Base-by-base conservation (phyloP, 2,113 vertebrate genomes). In the Steatornis caripensis region DNA sequence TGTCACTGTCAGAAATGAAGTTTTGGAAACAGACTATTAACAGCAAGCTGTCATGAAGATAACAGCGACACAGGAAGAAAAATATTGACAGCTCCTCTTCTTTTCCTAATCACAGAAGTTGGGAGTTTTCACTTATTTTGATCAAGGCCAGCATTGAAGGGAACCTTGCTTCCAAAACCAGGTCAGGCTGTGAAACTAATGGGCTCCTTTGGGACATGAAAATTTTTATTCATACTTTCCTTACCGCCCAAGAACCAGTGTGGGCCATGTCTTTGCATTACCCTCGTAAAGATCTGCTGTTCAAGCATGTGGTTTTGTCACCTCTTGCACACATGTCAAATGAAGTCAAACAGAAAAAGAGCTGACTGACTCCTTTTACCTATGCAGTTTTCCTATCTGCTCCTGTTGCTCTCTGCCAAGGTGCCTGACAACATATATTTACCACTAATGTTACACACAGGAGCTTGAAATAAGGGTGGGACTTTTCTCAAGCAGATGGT, bases 121-220 rank as follows among this genome's bases (percentile, higher is more conserved):
- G 65, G 83, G 83, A 89, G 57, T 91, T 97, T 84, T 92, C 77
- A 72, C 43, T 78, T 90, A 64, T 53, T 97, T 79, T 89, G 86
- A 97, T 97, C 48, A 96, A 96, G 86, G 80, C 88, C 70, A 93
- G 76, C 37, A 84, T 20, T 3, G 26, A 87, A 92, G 69, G 32
- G 14, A 93, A 90, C n/a, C 36, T 51, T 78, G 72, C 77, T 82
- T 92, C 89, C 86, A 87, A 95, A 93, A 96, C 11, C 95, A 96
- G 89, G 94, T 91, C 92, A 96, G 79, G 46, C 58, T 93, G 68
- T 49, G 86, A 94, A 94, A 86, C 87, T 97, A 96, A 96, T 95
- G 68, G 96, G 90, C 62, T 93, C 93, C 96, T 92, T 23, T 66
- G 95, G 92, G 95, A 97, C 72, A 29, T 4, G 32, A 82, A 37